Conservation (phyloP, 2,888 invertebrate genomes). For the Allygus modestus region DNA sequence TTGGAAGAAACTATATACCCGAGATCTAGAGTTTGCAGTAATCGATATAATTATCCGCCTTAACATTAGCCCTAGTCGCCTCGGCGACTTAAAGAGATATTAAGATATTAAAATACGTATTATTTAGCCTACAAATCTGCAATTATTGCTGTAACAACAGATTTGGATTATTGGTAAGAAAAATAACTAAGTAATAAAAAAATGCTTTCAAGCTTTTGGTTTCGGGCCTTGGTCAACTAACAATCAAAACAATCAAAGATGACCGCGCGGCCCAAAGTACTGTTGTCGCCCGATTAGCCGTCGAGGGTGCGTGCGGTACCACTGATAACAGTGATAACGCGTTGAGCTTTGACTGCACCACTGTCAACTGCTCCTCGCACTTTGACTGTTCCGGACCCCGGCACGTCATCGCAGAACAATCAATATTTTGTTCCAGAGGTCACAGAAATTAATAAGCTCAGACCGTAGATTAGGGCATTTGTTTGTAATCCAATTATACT, state of each 20-base stretch:
- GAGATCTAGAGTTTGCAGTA: no score
- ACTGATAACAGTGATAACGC: conserved; percentile 2
- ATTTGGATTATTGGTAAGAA: no score
- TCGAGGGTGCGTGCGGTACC: not conserved
- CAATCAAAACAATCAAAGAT: no score
- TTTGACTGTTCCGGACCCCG: not conserved
- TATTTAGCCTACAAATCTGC: no score
- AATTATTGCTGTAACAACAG: no score
- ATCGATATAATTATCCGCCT: no score
- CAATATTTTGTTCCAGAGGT: conserved; percentile 35
- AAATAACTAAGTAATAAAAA: no score
- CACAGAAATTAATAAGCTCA: not conserved
- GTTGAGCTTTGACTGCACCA: conserved; percentile 14
- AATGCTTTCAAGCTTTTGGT: no score
- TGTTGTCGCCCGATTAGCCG: conserved; percentile 8
- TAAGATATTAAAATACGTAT: no score
- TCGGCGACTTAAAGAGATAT: no score
- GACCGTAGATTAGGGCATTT: not conserved
- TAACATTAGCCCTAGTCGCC: no score
- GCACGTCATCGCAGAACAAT: not conserved
- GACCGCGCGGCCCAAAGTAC: not conserved
- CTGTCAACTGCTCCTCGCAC: conserved; percentile 35
- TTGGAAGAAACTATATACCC: no score
- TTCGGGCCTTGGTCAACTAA: not conserved
- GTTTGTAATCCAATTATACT: not conserved